These are phyloP conservation scores for Ceratosolen fusciceps DNA, from an alignment of 1,140 invertebrate genomes.

Conservation along the genomic window DNA sequence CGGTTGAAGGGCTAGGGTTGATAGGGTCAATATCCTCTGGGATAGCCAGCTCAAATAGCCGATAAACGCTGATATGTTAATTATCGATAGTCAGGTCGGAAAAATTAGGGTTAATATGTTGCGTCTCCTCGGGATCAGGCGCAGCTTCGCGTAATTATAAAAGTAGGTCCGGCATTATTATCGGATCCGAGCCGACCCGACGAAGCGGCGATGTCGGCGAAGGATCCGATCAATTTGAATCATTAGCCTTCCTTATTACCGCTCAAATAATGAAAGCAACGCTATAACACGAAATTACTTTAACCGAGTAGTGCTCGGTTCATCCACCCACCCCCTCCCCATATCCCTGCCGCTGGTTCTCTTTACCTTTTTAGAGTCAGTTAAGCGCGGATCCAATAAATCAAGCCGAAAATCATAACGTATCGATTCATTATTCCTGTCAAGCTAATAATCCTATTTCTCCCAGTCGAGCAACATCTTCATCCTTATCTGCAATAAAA, in stretches of 20 bases:
- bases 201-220: not conserved
- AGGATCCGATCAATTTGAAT: not conserved
- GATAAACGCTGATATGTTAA: slow-evolving; percentile 14
- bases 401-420: not conserved
- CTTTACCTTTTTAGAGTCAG: no score
- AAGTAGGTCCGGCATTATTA: no score
- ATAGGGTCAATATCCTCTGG: no score
- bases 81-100: not conserved
- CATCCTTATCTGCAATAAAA: no score
- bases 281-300: not conserved
- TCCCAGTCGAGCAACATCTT: no score
- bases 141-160: not conserved
- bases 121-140: not conserved
- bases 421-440: not conserved
- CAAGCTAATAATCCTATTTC: not conserved
- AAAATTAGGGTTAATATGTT: slow-evolving; percentile 30
- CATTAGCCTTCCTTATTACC: not conserved
- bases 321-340: not conserved
- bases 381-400: not conserved
- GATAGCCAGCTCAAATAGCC: no score
- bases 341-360: not conserved
- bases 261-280: no score
- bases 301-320: not conserved
- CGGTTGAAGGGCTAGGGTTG: no score
- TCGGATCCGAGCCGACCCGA: no score